Evolutionary conservation across 2,797 vertebrate genomes (phyloP).

Genomic region (Urophycis tenuis): DNA sequence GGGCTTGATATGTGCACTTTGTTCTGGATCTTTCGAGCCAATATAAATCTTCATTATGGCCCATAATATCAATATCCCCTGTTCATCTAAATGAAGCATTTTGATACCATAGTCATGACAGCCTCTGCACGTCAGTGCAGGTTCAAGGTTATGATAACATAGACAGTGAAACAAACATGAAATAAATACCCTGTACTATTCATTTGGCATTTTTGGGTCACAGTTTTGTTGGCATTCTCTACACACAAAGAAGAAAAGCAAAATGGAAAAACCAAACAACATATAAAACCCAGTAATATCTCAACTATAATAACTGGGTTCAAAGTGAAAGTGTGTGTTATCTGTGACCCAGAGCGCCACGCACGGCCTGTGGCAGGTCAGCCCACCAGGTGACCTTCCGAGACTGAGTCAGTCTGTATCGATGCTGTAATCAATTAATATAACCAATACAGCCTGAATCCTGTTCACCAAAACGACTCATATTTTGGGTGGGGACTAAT

Average conservation of each 20-base stretch:
- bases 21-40: not conserved
- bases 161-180: not conserved
- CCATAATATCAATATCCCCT: no score
- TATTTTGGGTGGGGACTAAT: not conserved
- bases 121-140: not conserved
- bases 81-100: no score
- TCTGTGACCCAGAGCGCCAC: not conserved
- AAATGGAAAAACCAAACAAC: not conserved
- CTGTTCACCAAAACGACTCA: not conserved
- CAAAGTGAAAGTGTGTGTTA: not conserved
- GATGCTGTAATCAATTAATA: not conserved
- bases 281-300: not conserved
- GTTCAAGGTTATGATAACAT: no score
- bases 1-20: not conserved
- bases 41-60: not conserved
- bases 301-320: no score
- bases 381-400: not conserved
- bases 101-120: not conserved
- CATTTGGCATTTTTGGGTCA: not conserved
- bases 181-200: not conserved
- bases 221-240: not conserved
- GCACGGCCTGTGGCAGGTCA: not conserved
- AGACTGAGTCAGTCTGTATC: not conserved
- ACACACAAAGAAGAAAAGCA: not conserved
- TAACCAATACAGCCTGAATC: not conserved